Evolutionary conservation across 2,888 invertebrate genomes (phyloP), one percentile per base, ranked within the genome.

Genomic region (Hyppa rectilinea): DNA sequence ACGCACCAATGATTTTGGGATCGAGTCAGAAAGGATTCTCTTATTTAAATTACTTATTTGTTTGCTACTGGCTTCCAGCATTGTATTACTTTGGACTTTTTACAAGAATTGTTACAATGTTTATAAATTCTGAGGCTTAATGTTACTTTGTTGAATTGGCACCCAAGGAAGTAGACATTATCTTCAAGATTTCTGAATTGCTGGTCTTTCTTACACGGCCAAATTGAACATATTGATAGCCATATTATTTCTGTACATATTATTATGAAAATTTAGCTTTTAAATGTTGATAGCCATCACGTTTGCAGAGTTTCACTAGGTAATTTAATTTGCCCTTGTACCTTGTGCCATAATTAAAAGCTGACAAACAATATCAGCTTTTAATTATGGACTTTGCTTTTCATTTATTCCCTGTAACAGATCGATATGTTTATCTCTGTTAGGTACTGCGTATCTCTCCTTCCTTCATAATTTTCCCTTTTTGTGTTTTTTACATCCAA

Each of bases 1-100:
- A 61, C 71, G 68, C 52, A 50, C 49, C 66, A 55, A 67, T 72
- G 67, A 49, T 14, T 71, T 43, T 9, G 49, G 50, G 49, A 31
- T 26, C 38, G 29, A 62, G 50, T 64, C 43, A 20, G 20, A 60
- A 66, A 45, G 65, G 52, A 59, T 66, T 64, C 53, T 29, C 23
- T 60, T 67, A 75, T 81, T 75, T 65, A 61, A 71, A 80, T 77
- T 58, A 64, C 52, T 69, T 77, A 80, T 71, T 78, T 69, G 56
- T 71, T 66, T 55, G 52, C 14, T 29, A 17, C 55, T 12, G 52
- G 31, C 31, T 60, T 50, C 49, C 47, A 31, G 20, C 58, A 63
- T 63, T 63, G 67, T 74, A 53, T 47, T 20, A 74, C 61, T 67
- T 61, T 65, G 40, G 4, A 78, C 61, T 67, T 61, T 65, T 36